A percentile compares a stretch with the other conserved stretches of the same genome.
These are phyloP conservation scores for Thryonomys swinderianus DNA, from an alignment of 2,113 vertebrate species.

Conservation along the genomic window DNA sequence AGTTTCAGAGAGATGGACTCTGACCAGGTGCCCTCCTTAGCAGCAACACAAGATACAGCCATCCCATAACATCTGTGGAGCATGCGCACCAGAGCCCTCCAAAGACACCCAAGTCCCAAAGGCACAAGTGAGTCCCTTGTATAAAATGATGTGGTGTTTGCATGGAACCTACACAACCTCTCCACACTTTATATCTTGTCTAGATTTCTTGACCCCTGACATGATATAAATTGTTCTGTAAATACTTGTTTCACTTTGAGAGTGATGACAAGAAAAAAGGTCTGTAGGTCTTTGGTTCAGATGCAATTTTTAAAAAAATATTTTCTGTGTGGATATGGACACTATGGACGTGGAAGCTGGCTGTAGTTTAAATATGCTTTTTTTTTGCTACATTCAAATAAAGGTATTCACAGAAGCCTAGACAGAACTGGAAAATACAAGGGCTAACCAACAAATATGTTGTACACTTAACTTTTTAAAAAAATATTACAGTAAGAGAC, in stretches of 20 bases:
- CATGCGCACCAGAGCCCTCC: neutral
- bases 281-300: neutral
- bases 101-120: neutral
- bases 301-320: neutral
- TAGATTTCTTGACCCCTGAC: neutral
- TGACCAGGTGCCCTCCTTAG: neutral
- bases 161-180: neutral
- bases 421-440: neutral
- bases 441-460: no score
- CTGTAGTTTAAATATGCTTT: neutral
- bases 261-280: neutral
- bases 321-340: neutral
- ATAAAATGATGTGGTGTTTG: neutral
- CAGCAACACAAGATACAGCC: neutral
- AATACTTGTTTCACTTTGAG: neutral
- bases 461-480: no score
- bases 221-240: neutral
- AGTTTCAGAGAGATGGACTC: neutral
- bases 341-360: neutral
- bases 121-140: neutral
- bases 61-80: neutral
- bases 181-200: neutral
- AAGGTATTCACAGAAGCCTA: neutral
- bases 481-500: no score
- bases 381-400: neutral